Conservation (phyloP, 1,140 invertebrate genomes). For the Papilio dardanus region DNA sequence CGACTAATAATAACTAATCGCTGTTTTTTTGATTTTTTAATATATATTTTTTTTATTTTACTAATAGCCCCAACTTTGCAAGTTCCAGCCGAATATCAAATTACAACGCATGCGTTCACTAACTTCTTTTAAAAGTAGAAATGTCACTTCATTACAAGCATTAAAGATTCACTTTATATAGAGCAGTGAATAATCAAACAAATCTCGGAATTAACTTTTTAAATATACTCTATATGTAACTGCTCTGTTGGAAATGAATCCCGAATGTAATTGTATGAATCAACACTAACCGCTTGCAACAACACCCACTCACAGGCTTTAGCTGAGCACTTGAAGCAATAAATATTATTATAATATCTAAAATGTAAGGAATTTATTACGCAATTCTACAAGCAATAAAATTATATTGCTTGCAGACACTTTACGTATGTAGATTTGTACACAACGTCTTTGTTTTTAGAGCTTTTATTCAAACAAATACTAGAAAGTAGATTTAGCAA, state of each 20-base stretch:
- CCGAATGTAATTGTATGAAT: slow-evolving; percentile 52
- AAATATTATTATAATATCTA: slow-evolving; percentile 42
- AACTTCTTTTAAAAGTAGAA: slow-evolving; percentile 46
- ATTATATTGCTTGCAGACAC: background rate
- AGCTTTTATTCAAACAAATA: slow-evolving; percentile 29
- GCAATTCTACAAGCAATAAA: slow-evolving; percentile 21
- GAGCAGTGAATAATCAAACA: background rate
- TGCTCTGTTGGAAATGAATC: slow-evolving; percentile 54
- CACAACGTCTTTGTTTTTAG: slow-evolving; percentile 33
- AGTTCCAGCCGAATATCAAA: slow-evolving; percentile 62
- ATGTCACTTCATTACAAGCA: slow-evolving; percentile 42
- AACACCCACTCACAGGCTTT: slow-evolving; percentile 68
- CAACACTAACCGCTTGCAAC: slow-evolving; percentile 75
- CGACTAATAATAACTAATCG: slow-evolving; percentile 78
- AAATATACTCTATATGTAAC: background rate
- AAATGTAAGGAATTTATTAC: slow-evolving; percentile 21
- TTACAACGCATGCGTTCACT: slow-evolving; percentile 69
- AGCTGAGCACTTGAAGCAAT: slow-evolving; percentile 55
- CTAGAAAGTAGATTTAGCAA: background rate
- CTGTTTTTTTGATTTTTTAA: slow-evolving; percentile 63
- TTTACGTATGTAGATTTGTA: slow-evolving; percentile 19
- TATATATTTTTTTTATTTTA: slow-evolving; percentile 57
- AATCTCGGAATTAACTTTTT: background rate
- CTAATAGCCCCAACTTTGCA: slow-evolving; percentile 59
- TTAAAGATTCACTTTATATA: slow-evolving; percentile 52